A percentile compares a stretch with the other conserved stretches of the same genome.
Conservation (phyloP, 2,113 vertebrate genomes). For the Zosterops hypoxanthus region DNA sequence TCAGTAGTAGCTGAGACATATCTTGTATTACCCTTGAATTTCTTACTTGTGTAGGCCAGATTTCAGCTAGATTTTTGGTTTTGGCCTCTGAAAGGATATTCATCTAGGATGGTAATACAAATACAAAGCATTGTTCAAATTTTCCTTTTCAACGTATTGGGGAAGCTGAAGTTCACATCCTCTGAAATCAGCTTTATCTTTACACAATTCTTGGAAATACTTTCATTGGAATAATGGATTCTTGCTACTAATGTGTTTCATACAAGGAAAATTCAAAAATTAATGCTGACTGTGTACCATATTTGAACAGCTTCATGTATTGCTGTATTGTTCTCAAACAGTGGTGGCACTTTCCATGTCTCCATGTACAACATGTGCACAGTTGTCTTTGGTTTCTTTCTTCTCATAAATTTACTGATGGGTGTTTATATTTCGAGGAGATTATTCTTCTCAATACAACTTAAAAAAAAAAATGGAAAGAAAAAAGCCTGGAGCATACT, state of each 20-base stretch:
- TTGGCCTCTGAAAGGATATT: not conserved
- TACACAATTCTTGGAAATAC: not conserved
- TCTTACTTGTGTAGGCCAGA: not conserved
- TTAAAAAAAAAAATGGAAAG: not conserved
- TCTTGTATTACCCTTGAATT: not conserved
- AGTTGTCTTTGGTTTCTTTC: not conserved
- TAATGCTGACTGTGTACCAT: fast-evolving
- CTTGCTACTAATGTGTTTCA: not conserved
- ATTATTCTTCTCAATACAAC: not conserved
- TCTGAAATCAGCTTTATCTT: not conserved
- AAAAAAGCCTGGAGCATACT: not conserved
- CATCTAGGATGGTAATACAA: not conserved
- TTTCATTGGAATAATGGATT: not conserved
- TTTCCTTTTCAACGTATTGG: not conserved
- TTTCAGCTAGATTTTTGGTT: not conserved
- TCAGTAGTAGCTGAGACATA: not conserved
- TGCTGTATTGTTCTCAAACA: not conserved
- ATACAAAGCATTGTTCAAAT: not conserved
- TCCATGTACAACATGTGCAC: not conserved
- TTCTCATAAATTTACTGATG: not conserved
- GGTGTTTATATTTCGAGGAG: not conserved
- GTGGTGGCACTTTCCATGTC: not conserved
- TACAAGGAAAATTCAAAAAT: not conserved
- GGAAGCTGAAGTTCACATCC: not conserved
- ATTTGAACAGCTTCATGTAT: not conserved